Evolutionary conservation across 1,140 invertebrate species (phyloP), one percentile per base, ranked within the genome.

Genomic region (Leptinotarsa undecemlineata): DNA sequence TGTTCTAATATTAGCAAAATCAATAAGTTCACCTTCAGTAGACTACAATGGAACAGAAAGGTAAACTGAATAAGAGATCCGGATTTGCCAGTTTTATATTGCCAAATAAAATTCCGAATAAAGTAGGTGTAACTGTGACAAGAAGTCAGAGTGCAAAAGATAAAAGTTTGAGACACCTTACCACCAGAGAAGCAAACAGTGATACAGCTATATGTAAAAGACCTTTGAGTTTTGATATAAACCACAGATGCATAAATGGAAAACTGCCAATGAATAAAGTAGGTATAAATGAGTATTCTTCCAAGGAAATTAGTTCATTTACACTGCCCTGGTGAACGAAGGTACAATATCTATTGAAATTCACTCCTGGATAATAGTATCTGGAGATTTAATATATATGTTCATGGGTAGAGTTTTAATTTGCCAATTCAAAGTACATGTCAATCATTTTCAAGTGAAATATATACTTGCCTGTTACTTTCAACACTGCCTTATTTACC

Each of bases 61-160:
- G 61, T 20, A 75, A 69, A 72, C 71, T 61, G 51, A 17, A 57
- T 48, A 77, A 71, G 66, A 73, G 75, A 47, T 72, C 74, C 71
- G 76, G 76, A 6, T 76, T 80, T 68, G 74, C 80, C 48, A 83
- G 81, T 73, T 81, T 82, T 57, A 73, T 85, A 26, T 73, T 85
- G 72, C 84, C 84, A 48, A 80, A 77, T 71, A 85, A 81, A 64
- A 76, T 79, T 60, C 82, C 83, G 4, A 85, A 85, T 77, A 84
- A 83, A 68, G 83, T 85, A 48, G 84, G 84, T 63, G 80, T 84
- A 71, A 74, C 78, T 20, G 77, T 82, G 73, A 81, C 77, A 48
- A 76, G 82, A 15, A 81, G 75, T 68, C 82, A 81, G 70, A 84
- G 83, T 75, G 82, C 82, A 5, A 81, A 78, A 51, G 79, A 81